phyloP scores from a whole-genome alignment of 2,113 vertebrate species.

The Thymallus thymallus region DNA sequence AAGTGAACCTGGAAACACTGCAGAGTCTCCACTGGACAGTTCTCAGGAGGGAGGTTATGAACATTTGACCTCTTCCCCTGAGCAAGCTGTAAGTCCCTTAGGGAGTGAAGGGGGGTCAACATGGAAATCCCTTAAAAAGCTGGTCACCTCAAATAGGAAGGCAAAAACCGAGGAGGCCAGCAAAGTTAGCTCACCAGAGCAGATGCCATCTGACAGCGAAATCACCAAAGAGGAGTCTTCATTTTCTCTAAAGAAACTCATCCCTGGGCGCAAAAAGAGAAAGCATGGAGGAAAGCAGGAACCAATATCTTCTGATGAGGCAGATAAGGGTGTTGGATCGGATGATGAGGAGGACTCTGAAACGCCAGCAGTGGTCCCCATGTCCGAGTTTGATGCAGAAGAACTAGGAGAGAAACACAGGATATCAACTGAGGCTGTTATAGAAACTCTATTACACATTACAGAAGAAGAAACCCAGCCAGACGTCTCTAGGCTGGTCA shows the following conservation, averaged over 20 bases:
- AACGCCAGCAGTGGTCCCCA: conserved; percentile 86
- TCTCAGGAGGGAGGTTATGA: conserved; percentile 75
- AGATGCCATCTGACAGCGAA: conserved; percentile 76
- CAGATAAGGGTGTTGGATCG: conserved; percentile 61
- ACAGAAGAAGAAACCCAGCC: conserved; percentile 36
- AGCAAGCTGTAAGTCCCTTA: conserved; percentile 76
- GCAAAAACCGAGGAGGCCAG: conserved; percentile 82
- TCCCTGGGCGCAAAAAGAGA: conserved; percentile 83
- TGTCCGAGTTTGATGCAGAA: conserved; percentile 84
- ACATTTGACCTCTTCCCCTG: conserved; percentile 73
- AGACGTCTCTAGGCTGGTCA: conserved; percentile 11
- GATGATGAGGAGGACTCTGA: conserved; percentile 86
- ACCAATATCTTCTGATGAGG: conserved; percentile 64
- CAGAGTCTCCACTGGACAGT: conserved; percentile 55
- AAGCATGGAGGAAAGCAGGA: conserved; percentile 78
- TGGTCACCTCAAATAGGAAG: conserved; percentile 87
- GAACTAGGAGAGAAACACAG: conserved; percentile 2
- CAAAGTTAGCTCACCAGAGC: conserved; percentile 54
- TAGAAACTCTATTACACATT: conserved; percentile 29
- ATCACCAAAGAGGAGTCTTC: conserved; percentile 80
- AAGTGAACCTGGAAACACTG: conserved; percentile 59
- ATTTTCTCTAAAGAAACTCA: conserved; percentile 86
- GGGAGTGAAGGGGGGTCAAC: conserved; percentile 86
- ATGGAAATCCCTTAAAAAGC: conserved; percentile 89
- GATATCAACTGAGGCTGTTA: conserved; percentile 20